Percentiles rank a stretch among this genome's conserved stretches.
phyloP scores from a whole-genome alignment of 1,140 invertebrate species.

The Drosophila asahinai region DNA sequence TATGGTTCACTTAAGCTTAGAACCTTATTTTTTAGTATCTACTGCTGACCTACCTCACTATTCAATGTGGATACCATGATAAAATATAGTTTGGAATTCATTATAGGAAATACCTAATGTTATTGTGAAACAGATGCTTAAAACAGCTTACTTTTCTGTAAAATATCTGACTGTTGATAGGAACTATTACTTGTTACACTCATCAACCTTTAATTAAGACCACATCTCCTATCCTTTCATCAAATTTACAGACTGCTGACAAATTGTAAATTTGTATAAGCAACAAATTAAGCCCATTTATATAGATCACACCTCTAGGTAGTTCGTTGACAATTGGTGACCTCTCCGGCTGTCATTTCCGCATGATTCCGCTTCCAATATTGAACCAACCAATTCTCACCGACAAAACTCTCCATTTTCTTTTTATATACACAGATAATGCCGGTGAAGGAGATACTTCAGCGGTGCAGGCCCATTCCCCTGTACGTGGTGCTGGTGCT shows the following conservation, averaged over 20 bases:
- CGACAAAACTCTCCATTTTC: not conserved
- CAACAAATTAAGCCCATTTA: constrained; percentile 15
- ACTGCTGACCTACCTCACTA: not conserved
- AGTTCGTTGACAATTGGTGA: constrained; percentile 29
- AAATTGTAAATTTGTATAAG: constrained; percentile 16
- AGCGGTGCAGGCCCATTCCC: constrained; percentile 89
- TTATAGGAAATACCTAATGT: too few species aligned
- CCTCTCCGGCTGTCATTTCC: constrained; percentile 10
- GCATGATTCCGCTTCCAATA: not conserved
- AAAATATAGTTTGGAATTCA: too few species aligned
- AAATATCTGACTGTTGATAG: too few species aligned
- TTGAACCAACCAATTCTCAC: constrained; percentile 44
- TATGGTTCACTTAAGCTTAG: not conserved
- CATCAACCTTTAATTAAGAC: not conserved
- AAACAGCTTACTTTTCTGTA: not conserved
- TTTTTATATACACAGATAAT: constrained; percentile 79
- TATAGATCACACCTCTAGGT: constrained; percentile 32
- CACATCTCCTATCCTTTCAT: not conserved
- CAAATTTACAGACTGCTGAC: constrained; percentile 4
- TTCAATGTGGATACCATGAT: not conserved
- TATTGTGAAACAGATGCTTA: too few species aligned
- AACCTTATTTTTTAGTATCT: not conserved
- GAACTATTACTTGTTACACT: not conserved
- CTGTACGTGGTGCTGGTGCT: constrained; percentile 90
- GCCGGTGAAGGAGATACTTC: constrained; percentile 91